These are phyloP conservation scores for Parus major DNA, from an alignment of 2,113 vertebrate species.

Conservation along the genomic window DNA sequence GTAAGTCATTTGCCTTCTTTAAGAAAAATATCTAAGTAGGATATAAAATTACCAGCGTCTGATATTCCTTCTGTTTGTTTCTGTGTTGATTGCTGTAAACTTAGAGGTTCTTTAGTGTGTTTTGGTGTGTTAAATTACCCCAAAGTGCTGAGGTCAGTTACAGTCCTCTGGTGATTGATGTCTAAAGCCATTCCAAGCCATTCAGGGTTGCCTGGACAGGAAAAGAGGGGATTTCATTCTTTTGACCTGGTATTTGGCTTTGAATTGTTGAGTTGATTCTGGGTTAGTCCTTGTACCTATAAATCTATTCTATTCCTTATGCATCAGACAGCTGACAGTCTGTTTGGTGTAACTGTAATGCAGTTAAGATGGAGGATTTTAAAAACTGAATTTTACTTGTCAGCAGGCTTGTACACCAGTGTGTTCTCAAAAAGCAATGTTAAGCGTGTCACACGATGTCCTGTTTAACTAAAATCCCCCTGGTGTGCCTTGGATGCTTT, in stretches of 20 bases:
- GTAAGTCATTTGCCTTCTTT: slow-evolving; percentile 65
- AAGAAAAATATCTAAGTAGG: neutral
- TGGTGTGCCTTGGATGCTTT: neutral
- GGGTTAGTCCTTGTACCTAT: neutral
- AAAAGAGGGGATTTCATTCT: neutral
- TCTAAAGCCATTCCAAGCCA: neutral
- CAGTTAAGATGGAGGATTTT: neutral
- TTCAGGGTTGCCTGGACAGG: neutral
- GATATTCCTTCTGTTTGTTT: accelerated
- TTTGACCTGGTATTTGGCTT: neutral
- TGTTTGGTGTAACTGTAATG: neutral
- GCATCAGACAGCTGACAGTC: neutral
- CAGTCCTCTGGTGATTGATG: neutral
- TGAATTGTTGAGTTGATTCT: neutral
- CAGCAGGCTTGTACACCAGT: neutral
- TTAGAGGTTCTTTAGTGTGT: accelerated
- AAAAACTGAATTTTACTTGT: neutral
- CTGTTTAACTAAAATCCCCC: neutral
- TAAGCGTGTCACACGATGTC: neutral
- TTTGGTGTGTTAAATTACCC: neutral
- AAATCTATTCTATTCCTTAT: neutral
- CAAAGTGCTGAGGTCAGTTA: neutral
- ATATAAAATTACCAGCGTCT: neutral
- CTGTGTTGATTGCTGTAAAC: neutral
- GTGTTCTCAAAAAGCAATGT: neutral